Evolutionary conservation across 2,797 vertebrate genomes (phyloP).

Genomic region (Alauda arvensis): DNA sequence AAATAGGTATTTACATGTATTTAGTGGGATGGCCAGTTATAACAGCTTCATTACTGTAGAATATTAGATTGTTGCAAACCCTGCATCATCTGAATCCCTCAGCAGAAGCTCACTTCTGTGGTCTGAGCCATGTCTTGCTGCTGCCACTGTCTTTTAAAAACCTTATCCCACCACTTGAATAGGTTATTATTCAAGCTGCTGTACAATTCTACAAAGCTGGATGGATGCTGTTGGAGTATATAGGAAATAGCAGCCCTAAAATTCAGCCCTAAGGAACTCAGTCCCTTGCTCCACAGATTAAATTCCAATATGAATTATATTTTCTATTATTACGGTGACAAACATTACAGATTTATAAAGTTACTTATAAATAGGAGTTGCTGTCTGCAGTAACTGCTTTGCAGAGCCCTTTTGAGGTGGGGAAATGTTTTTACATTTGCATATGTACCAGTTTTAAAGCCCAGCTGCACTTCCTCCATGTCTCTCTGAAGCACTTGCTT

Average conservation of each 20-base stretch:
- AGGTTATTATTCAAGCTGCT: neutral
- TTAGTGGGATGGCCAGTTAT: neutral
- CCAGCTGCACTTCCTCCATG: neutral
- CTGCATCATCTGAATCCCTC: neutral
- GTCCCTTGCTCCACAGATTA: neutral
- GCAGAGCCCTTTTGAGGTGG: neutral
- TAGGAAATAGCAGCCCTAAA: neutral
- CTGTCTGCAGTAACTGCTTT: neutral
- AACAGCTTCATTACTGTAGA: neutral
- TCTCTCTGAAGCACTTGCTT: neutral
- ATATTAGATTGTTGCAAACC: neutral
- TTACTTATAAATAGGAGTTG: neutral
- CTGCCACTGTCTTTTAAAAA: neutral
- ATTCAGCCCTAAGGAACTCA: neutral
- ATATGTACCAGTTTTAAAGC: neutral
- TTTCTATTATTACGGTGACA: rapidly evolving
- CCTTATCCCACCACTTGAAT: neutral
- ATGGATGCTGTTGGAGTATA: neutral
- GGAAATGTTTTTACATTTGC: neutral
- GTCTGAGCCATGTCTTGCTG: neutral
- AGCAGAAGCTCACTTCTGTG: neutral
- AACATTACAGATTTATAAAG: neutral
- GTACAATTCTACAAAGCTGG: neutral
- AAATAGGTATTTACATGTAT: neutral
- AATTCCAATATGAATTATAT: neutral